Evolutionary conservation across 2,888 invertebrate species (phyloP).

Genomic region (Nymphalis polychloros): DNA sequence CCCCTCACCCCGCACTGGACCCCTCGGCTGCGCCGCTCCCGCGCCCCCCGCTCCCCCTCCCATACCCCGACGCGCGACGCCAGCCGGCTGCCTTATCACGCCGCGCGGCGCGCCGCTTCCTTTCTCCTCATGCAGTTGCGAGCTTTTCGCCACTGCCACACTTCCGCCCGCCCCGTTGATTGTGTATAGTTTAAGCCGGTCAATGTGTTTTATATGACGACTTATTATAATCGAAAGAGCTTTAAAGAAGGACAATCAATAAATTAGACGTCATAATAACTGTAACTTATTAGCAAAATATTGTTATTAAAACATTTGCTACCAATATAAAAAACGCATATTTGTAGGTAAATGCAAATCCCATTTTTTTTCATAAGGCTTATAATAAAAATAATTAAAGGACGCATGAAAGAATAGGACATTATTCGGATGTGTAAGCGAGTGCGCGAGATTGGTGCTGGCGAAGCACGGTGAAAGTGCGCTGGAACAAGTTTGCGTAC

Average conservation of each 20-base stretch:
- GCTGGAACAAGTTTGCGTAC: slow-evolving; percentile 73
- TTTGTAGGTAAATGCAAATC: too few relatives aligned
- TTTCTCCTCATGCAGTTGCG: slow-evolving; percentile 80
- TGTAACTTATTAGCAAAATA: neutral
- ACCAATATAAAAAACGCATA: too few relatives aligned
- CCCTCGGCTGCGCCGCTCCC: slow-evolving; percentile 48
- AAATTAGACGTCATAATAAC: neutral
- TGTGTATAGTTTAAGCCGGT: slow-evolving; percentile 68
- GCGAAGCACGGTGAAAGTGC: slow-evolving; percentile 76
- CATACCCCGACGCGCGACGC: slow-evolving; percentile 55
- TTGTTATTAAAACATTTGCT: too few relatives aligned
- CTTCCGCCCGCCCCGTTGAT: slow-evolving; percentile 77
- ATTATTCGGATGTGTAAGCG: slow-evolving; percentile 55
- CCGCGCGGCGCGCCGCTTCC: slow-evolving; percentile 78
- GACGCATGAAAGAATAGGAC: slow-evolving; percentile 39
- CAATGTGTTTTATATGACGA: slow-evolving; percentile 54
- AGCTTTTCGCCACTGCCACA: slow-evolving; percentile 80
- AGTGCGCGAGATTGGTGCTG: slow-evolving; percentile 54
- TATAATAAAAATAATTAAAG: neutral
- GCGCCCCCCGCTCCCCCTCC: slow-evolving; percentile 48
- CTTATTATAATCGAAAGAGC: neutral
- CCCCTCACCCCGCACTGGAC: slow-evolving; percentile 57
- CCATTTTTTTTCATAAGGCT: neutral
- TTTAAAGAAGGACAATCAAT: neutral
- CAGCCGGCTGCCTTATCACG: slow-evolving; percentile 78